Evolutionary conservation across 2,113 vertebrate genomes (phyloP), one percentile per base, ranked within the genome.

Genomic region (Panthera tigris): DNA sequence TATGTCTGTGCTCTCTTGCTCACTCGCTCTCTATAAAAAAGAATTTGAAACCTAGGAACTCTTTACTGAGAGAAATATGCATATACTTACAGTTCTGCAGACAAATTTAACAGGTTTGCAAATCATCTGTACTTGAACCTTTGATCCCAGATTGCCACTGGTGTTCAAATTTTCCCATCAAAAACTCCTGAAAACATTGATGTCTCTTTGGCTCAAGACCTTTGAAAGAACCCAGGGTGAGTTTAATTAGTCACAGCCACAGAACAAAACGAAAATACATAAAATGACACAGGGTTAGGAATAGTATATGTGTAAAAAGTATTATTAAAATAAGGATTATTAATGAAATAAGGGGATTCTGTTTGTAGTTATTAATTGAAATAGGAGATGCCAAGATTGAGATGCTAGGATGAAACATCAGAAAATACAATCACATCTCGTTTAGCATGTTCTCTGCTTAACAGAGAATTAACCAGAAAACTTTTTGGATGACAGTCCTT

Each of bases 241-340:
- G 15, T 80, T 88, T 88, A 83, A 74, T 78, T 91, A 23, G 48
- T 52, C 84, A 15, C 73, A 65, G 50, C 45, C 80, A 25, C 31
- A 90, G 29, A 57, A 63, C 61, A 79, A 63, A 45, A 80, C 52
- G 80, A 89, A 96, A 86, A n/a, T 80, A 65, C 31, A 65, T 61
- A 68, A 23, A 85, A 71, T 45, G 45, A 55, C 66, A 74, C 13
- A 87, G 39, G 5, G 6, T 81, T 71, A 57, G 25, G 31, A 82
- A 27, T 57, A 39, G 7, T 11, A 48, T 48, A 1, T 96, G 7
- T 55, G 1, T 91, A 92, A 41, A 7, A 86, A 15, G 27, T 10
- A n/a, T 19, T 19, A 83, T 88, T 97, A 68, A 96, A 76, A 68
- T 82, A 88, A 83, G 18, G 48, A n/a, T 31, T 93, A 90, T 8